Conservation (phyloP, 2,888 invertebrate genomes). For the Mystacides longicornis region DNA sequence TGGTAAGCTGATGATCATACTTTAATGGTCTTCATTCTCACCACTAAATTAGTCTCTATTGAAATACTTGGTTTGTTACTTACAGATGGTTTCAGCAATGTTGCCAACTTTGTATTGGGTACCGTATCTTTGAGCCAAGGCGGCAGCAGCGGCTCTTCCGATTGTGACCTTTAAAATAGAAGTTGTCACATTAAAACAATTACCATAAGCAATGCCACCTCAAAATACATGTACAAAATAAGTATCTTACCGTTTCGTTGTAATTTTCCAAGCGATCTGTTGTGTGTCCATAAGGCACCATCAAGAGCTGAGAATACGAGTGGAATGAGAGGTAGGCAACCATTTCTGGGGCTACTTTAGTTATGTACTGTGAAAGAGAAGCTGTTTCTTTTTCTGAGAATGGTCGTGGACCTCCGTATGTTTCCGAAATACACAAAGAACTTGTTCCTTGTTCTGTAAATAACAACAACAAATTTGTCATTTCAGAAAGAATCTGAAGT, state of each 20-base stretch:
- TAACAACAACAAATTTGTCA: too few relatives aligned
- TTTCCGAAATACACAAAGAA: constrained; percentile 37
- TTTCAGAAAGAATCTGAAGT: too few relatives aligned
- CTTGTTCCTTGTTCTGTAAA: constrained; percentile 38
- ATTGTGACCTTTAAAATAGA: constrained; percentile 29
- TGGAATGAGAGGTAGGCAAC: constrained; percentile 54
- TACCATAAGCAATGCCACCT: not conserved
- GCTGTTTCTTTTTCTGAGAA: constrained; percentile 53
- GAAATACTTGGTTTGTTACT: constrained; percentile 31
- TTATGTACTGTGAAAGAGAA: constrained; percentile 40
- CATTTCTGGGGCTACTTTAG: constrained; percentile 37
- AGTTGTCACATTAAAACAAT: not conserved
- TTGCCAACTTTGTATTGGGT: constrained; percentile 56
- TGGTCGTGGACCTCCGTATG: constrained; percentile 44
- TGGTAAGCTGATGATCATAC: too few relatives aligned
- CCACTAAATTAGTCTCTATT: too few relatives aligned
- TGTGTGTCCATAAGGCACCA: constrained; percentile 53
- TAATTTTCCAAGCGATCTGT: constrained; percentile 42
- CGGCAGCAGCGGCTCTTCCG: constrained; percentile 44
- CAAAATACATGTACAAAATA: not conserved
- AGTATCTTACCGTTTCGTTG: constrained; percentile 27
- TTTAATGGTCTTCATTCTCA: too few relatives aligned
- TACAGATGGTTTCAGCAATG: constrained; percentile 50
- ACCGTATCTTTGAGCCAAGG: constrained; percentile 48
- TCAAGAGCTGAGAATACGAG: constrained; percentile 54